phyloP scores from a whole-genome alignment of 2,797 vertebrate genomes.

The Ara ararauna region DNA sequence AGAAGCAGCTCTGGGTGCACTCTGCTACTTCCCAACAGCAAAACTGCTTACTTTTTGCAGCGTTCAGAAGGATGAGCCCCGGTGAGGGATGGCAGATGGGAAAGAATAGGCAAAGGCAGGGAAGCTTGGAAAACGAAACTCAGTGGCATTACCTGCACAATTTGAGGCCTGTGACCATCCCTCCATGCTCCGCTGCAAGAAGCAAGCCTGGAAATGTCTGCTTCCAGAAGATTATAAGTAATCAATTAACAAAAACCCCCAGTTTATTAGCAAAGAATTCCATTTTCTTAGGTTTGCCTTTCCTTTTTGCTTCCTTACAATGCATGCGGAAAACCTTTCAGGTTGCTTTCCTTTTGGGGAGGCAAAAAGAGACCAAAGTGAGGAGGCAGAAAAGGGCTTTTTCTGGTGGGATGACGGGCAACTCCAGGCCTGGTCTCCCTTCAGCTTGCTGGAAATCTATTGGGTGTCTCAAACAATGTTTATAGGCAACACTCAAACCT shows the following conservation, averaged over 20 bases:
- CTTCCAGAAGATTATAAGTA: neutral
- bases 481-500: conserved; percentile 3
- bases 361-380: neutral
- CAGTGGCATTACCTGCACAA: neutral
- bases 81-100: neutral
- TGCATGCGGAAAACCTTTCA: neutral
- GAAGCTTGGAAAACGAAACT: neutral
- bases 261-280: neutral
- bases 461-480: conserved; percentile 5
- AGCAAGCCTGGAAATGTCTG: neutral
- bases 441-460: neutral
- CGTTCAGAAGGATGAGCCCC: neutral
- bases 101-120: neutral
- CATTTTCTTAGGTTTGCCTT: neutral
- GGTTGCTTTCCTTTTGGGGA: neutral
- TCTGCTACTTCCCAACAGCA: neutral
- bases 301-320: neutral
- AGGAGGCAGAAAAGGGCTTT: neutral
- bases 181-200: neutral
- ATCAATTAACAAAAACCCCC: neutral
- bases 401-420: neutral
- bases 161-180: neutral
- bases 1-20: neutral
- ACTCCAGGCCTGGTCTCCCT: neutral
- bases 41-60: neutral